Evolutionary conservation across 2,888 invertebrate species (phyloP).

Genomic region (Pristionchus japonicus): DNA sequence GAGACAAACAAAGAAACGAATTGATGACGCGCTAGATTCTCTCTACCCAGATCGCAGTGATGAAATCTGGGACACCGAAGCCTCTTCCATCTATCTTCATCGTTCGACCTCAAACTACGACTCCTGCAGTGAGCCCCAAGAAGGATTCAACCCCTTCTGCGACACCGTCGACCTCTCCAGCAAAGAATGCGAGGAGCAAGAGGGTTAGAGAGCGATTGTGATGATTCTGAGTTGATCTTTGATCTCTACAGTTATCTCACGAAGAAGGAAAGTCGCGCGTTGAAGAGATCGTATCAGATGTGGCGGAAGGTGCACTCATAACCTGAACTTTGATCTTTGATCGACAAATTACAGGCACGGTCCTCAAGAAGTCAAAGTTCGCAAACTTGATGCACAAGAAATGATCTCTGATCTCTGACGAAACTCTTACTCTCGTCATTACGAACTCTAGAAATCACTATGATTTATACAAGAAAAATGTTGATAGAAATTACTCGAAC

Average conservation of each 20-base stretch:
- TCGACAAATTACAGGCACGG: not conserved
- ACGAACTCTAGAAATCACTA: constrained; percentile 7
- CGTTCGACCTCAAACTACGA: not conserved
- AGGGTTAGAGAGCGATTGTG: too few species aligned
- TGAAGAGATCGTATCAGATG: not conserved
- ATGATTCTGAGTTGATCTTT: not conserved
- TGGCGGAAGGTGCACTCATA: not conserved
- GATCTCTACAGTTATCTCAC: not conserved
- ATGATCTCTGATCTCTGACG: not conserved
- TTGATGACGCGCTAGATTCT: too few species aligned
- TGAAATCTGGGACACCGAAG: not conserved
- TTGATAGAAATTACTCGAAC: constrained; percentile 18
- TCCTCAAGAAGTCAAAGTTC: not conserved
- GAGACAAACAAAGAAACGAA: too few species aligned
- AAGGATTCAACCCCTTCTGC: not conserved
- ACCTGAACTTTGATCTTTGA: not conserved
- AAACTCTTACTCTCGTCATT: not conserved
- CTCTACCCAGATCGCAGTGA: not conserved
- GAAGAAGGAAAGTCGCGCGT: not conserved
- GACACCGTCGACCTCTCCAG: not conserved
- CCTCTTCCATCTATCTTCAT: not conserved
- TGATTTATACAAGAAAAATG: not conserved
- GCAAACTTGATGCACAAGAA: not conserved
- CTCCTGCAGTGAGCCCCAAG: not conserved
- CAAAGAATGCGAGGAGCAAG: too few species aligned